Base-by-base conservation (phyloP, 2,113 vertebrate genomes). In the Thamnaconus septentrionalis region DNA sequence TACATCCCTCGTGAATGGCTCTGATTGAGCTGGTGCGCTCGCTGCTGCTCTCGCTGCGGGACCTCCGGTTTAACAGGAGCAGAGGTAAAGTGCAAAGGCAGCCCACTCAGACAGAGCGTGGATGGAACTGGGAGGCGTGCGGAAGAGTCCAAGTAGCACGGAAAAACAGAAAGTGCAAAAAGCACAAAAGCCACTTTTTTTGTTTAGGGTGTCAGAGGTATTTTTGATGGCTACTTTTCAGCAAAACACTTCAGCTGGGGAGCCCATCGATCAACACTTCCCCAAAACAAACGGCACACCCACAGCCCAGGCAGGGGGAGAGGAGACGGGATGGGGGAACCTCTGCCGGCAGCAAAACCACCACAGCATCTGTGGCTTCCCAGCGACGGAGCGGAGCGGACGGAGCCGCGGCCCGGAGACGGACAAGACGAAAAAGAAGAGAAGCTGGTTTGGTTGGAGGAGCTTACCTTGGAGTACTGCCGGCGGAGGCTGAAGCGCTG, bases 401-500 rank as follows among this genome's bases (percentile, higher is more conserved):
- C 40, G 42, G 3, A 64, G 45, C 48, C 60, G 42, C 48, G 63
- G 46, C 43, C 40, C 60, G 18, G 43, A 66, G 47, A 67, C 40
- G n/a, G 7, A 31, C 18, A 31, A 31, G 18, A 31, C 18, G 6
- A 71, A 46, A 4, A 67, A 41, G 50, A 7, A 52, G 12, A 44
- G 12, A 18, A 10, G 8, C 5, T 40, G 39, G 64, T 63, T 52
- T 66, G 53, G 31, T 64, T 63, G 48, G 62, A 49, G 18, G 42
- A 66, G 64, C 90, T 89, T 90, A 93, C 91, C 92, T 92, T 91
- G 49, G 91, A 92, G 73, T 81, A 85, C 76, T 92, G 89, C 73
- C 91, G 88, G 59, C 89, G 89, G 46, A 92, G 90, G 71, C 86
- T 91, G 86, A 93, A 92, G 66, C 90, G 87, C 79, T 93, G 91